Base-by-base conservation (phyloP, 2,888 invertebrate genomes). In the Sinentomon sp. region DNA sequence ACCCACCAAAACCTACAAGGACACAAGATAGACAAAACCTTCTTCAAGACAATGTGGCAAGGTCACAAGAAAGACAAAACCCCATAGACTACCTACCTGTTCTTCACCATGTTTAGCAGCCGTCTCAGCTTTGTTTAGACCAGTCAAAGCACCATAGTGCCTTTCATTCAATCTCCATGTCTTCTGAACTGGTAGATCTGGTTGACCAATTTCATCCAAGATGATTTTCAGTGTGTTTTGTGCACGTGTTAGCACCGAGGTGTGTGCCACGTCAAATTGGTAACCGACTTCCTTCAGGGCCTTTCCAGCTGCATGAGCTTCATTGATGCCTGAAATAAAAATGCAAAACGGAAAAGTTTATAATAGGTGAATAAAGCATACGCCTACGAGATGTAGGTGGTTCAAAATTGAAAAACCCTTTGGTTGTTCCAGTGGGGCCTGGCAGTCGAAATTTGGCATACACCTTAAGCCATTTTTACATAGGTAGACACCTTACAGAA, bases 81-180 rank as follows among this genome's bases (percentile, higher is more conserved):
- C 22, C 22, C 22, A 22, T 22, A n/a, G 9, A 7, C 29, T 28
- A 33, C 39, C 34, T 48, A 71, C 74, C 60, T 76, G 73, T 30
- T 69, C 67, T 49, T 77, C 78, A 9, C 82, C 80, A 53, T 73
- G 80, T 49, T 74, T 73, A 32, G 69, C 68, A 30, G 77, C 77
- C 14, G 78, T 74, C 53, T 78, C 75, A 0, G 72, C 64, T 51
- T 82, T 82, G 48, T 80, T 74, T 37, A 75, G 60, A 3, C 80
- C 80, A 9, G 78, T 82, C 5, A 82, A 61, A 24, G 73, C 73
- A 31, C 82, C 82, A 46, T 80, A 82, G 48, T 82, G 82, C 36
- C 82, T 65, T 52, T 82, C 80, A 46, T 80, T 80, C 18, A 82
- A 55, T 10, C 78, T 62, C 82, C 82, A 82, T 7, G 75, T 70